Evolutionary conservation across 2,797 vertebrate genomes (phyloP).

Genomic region (Phalloptychus januarius): DNA sequence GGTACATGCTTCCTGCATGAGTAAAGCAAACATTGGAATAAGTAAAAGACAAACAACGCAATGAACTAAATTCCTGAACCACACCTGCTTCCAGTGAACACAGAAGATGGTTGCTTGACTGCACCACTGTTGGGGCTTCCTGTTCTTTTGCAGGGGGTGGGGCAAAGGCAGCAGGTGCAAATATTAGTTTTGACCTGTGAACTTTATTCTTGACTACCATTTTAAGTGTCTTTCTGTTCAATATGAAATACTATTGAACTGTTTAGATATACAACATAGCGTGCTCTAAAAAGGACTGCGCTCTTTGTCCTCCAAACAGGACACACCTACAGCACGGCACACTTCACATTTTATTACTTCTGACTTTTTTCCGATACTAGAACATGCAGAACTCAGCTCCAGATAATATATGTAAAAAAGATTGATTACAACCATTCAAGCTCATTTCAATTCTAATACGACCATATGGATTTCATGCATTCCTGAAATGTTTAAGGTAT

Average conservation of each 20-base stretch:
- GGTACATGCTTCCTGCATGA: slow-evolving; percentile 2
- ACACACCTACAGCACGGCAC: slow-evolving; percentile 26
- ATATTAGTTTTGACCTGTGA: slow-evolving; percentile 26
- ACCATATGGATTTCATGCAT: background rate
- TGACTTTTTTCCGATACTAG: slow-evolving; percentile 12
- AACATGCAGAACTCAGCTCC: slow-evolving; percentile 11
- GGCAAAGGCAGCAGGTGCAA: slow-evolving; percentile 50
- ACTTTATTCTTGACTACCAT: slow-evolving; percentile 18
- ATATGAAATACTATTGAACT: slow-evolving; percentile 3
- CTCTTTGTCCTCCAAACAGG: slow-evolving; percentile 35
- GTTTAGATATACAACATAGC: slow-evolving; percentile 5
- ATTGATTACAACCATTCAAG: background rate
- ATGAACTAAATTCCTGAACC: slow-evolving; percentile 28
- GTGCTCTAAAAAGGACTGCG: slow-evolving; percentile 13
- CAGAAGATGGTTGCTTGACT: slow-evolving; percentile 21
- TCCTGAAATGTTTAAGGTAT: background rate
- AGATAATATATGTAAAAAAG: slow-evolving; percentile 8
- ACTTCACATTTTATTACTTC: slow-evolving; percentile 40
- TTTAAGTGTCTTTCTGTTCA: slow-evolving; percentile 13
- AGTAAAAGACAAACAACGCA: background rate
- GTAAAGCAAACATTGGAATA: slow-evolving; percentile 6
- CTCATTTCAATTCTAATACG: background rate
- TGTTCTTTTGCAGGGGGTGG: slow-evolving; percentile 27
- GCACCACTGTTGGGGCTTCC: slow-evolving; percentile 30
- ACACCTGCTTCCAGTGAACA: slow-evolving; percentile 37